Evolutionary conservation across 2,797 vertebrate species (phyloP).

Genomic region (Perodicticus potto): DNA sequence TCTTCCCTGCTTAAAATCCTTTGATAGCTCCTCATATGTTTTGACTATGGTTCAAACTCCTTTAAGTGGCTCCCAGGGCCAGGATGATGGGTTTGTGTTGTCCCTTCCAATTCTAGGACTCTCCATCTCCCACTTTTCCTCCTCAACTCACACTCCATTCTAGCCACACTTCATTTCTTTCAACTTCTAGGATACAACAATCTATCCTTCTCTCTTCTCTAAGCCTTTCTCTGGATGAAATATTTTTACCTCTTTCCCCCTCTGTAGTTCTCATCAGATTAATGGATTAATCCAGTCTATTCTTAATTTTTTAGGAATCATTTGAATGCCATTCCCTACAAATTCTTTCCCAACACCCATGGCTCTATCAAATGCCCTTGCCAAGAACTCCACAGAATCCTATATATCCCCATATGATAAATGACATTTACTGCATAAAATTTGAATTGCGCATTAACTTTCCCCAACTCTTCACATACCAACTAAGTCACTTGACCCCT

Average conservation of each 20-base stretch:
- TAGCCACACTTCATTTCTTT: not conserved
- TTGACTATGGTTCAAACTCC: not conserved
- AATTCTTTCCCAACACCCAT: not conserved
- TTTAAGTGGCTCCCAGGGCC: not conserved
- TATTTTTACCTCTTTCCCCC: not conserved
- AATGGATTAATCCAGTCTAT: too few relatives aligned
- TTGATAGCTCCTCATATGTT: not conserved
- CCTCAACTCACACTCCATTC: not conserved
- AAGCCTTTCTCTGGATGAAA: not conserved
- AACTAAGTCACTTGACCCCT: not conserved
- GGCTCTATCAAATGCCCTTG: not conserved
- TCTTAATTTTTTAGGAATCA: not conserved
- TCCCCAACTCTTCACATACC: not conserved
- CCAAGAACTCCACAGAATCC: not conserved
- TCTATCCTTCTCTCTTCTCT: not conserved
- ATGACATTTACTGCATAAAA: slow-evolving; percentile 29
- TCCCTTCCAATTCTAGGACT: not conserved
- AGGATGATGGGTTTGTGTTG: not conserved
- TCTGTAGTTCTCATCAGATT: not conserved
- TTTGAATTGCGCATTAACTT: not conserved
- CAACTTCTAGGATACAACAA: not conserved
- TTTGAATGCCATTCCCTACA: not conserved
- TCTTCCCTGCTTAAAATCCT: not conserved
- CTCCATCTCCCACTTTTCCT: not conserved
- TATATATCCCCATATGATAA: not conserved